These are phyloP conservation scores for Heteractis magnifica DNA, from an alignment of 92 coral and sea anemone species.

Conservation along the genomic window DNA sequence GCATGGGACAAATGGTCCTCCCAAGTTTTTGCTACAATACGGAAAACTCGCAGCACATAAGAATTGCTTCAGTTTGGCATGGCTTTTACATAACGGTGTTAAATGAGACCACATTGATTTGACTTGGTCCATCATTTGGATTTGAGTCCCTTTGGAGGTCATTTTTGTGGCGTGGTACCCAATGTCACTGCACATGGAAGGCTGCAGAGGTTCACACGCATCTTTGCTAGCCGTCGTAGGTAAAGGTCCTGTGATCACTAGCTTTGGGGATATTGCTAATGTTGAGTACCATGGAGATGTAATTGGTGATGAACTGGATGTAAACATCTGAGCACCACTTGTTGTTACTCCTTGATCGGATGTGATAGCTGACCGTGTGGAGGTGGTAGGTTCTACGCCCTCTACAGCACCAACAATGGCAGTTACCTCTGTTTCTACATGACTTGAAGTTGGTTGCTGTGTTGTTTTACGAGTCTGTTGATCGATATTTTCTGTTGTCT, in stretches of 20 bases:
- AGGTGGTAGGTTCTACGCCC: neutral
- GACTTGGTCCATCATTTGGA: slow-evolving; percentile 19
- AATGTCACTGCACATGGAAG: slow-evolving; percentile 49
- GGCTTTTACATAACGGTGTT: slow-evolving; percentile 10
- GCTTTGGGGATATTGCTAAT: neutral
- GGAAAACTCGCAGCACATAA: slow-evolving; percentile 39
- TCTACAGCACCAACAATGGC: neutral
- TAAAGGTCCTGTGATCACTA: neutral
- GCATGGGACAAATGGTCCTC: slow-evolving; percentile 28
- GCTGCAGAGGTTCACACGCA: slow-evolving; percentile 39
- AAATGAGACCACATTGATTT: slow-evolving; percentile 18
- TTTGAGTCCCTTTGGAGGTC: slow-evolving; percentile 14
- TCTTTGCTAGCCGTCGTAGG: slow-evolving; percentile 19
- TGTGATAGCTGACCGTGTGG: neutral
- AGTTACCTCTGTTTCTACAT: neutral
- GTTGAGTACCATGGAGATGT: neutral
- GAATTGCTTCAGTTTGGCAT: slow-evolving; percentile 15
- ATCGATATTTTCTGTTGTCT: neutral
- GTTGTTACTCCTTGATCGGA: neutral
- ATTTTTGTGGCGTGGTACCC: slow-evolving; percentile 47
- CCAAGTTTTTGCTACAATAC: slow-evolving; percentile 18
- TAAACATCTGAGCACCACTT: neutral
- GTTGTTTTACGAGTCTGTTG: neutral
- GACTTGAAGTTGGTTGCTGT: neutral
- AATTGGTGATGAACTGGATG: neutral